Evolutionary conservation across 2,113 vertebrate species (phyloP), one percentile per base, ranked within the genome.

Genomic region (Corapipo altera): DNA sequence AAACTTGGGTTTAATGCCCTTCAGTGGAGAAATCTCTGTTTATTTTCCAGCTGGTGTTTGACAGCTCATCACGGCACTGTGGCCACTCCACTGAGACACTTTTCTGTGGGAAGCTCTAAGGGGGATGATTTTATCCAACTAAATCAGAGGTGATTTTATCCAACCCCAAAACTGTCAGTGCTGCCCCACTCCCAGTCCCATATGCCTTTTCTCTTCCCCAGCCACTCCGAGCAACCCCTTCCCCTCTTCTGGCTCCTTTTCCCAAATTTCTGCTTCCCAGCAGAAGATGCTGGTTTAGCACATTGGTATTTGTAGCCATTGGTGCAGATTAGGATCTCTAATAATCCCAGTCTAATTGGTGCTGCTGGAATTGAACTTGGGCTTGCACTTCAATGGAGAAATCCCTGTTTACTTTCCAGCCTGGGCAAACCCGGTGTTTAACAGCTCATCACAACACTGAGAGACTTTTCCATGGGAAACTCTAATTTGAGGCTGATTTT

Each of bases 151-250:
- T 73, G 46, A 27, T 73, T 91, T 83, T 46, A 32, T 27, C 55
- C 69, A 41, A 12, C 24, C 23, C 37, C 2, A 3, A 43, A 79
- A n/a, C 35, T 51, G 35, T 41, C 65, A 7, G 15, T 37, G 51
- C 30, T 65, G 27, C 37, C 12, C 46, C 0, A 2, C 37, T 81
- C 84, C 69, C n/a, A 5, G 19, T 9, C 18, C 0, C 0, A 8
- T 9, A 8, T 33, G 17, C 8, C 51, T 21, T 71, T 32, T 28
- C 48, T 57, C 43, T 61, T 78, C 16, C 35, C 48, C 20, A 26
- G 35, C 55, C 2, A 1, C 26, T 69, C 33, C 0, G 0, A 0
- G 1, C 33, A 17, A 4, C 49, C 30, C 26, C 9, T 23, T 51
- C 5, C 24, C 27, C 35, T 89, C 20, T 79, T n/a, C 51, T 4